These are phyloP conservation scores for Gobiocypris rarus DNA, from an alignment of 2,113 vertebrate species.

Conservation along the genomic window DNA sequence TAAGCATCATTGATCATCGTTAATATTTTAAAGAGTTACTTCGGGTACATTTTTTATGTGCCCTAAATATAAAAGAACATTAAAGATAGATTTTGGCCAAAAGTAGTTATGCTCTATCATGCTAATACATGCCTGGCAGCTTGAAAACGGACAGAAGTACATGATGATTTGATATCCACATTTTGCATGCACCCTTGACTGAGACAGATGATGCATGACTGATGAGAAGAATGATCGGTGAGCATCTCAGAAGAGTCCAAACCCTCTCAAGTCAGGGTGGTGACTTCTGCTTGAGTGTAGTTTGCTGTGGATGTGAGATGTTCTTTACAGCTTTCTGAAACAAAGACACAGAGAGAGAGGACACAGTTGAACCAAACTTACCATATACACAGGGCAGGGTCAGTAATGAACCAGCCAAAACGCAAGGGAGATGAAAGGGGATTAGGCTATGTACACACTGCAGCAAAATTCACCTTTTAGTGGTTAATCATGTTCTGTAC, in stretches of 20 bases:
- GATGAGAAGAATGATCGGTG: slow-evolving; percentile 13
- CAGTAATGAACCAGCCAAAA: too few relatives aligned
- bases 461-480: too few relatives aligned
- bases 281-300: slow-evolving; percentile 74
- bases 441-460: too few relatives aligned
- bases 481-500: too few relatives aligned
- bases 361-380: not conserved
- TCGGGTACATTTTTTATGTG: slow-evolving; percentile 23
- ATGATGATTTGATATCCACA: slow-evolving; percentile 45
- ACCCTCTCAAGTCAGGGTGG: slow-evolving; percentile 72
- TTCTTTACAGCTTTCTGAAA: slow-evolving; percentile 76
- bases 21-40: slow-evolving; percentile 18
- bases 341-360: slow-evolving; percentile 43
- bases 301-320: slow-evolving; percentile 67
- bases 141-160: slow-evolving; percentile 54
- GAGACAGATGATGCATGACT: not conserved
- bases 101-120: slow-evolving; percentile 61
- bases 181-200: slow-evolving; percentile 31
- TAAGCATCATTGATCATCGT: slow-evolving; percentile 26
- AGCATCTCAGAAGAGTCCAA: not conserved
- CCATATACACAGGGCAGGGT: not conserved
- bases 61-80: slow-evolving; percentile 49
- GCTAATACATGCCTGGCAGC: slow-evolving; percentile 67
- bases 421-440: not conserved
- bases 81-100: slow-evolving; percentile 40